Evolutionary conservation across 2,797 vertebrate species (phyloP), one percentile per base, ranked within the genome.

Genomic region (Clarias pachynema): DNA sequence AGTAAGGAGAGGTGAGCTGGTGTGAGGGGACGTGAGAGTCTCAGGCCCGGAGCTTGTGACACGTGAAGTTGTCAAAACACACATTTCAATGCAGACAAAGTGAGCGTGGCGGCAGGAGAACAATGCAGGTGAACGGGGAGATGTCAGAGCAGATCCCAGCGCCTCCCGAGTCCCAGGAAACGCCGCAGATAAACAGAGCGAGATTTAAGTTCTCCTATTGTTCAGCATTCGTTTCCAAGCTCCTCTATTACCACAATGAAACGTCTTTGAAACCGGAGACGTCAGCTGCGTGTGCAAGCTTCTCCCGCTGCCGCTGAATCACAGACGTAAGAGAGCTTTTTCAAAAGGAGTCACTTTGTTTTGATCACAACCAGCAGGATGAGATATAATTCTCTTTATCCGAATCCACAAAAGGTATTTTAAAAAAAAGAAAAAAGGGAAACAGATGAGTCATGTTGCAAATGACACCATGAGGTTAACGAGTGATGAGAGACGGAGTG

Each of bases 21-120:
- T 49, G 9, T 1, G 59, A 44, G 34, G 53, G 56, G 10, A n/a
- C 40, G 57, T 20, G 56, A 73, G 24, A 4, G 15, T 73, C 68
- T 0, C 63, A 72, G 62, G 59, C 79, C 87, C 77, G 88, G 89
- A 93, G 89, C 79, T 88, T 86, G 84, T 86, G 89, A 93, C 82
- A 93, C 89, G 91, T 91, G 85, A 93, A 91, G 92, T 93, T 94
- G 91, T 93, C 91, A 93, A 91, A 95, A 94, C 92, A 94, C 86
- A 90, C 14, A 86, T 90, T 89, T 92, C 63, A 88, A 85, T 88
- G 72, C 65, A 78, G 89, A 90, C 88, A 87, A 78, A 84, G 79
- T 75, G 84, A 90, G 89, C 57, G 26, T 83, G 70, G 72, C 57
- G 80, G 81, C 82, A 8, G 86, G 88, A 89, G 24, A 91, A 86